Base-by-base conservation (phyloP, 2,888 invertebrate species). In the Trissoscelio sp. region DNA sequence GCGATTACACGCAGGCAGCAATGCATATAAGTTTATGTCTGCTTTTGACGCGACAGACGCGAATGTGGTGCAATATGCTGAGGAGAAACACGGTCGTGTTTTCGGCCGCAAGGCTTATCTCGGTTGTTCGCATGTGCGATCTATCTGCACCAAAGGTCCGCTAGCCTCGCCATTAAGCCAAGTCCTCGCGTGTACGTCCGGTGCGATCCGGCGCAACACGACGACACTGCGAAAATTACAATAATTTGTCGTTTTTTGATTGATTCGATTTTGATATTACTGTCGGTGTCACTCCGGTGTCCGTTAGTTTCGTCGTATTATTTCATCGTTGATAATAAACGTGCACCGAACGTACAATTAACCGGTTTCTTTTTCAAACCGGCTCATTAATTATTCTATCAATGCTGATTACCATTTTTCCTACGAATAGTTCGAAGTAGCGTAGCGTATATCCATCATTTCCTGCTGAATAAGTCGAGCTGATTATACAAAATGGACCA, bases 181-280 rank as follows among this genome's bases (percentile, higher is more conserved):
- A 74, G 83, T 84, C 85, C 86, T 89, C 87, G 88, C 88, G 89
- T 88, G 88, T 83, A 83, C 85, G 85, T 87, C 83, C 88, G 89
- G 88, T 89, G 44, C 75, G 60, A 48, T 62, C 51, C 62, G 28
- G 22, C 70, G 58, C 69, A 3, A 12, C 39, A 60, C 44, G 62
- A 44, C 62, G 67, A 57, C 72, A 48, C 28, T n/a, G 70, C 42
- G 57, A 64, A 75, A 72, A 81, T 80, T 69, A 79, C 57, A 80
- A 66, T 77, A 72, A 77, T 77, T 77, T 75, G 74, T 70, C 69
- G 48, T 31, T 34, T 12, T 37, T 51, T 73, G 72, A 79, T 72
- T 74, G 79, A 73, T 74, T 69, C 12, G 69, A 62, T 31, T 69
- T 69, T 60, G 67, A 73, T 72, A 51, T 39, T 69, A 39, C 39